phyloP scores from a whole-genome alignment of 2,113 vertebrate species.

The Ivindomyrus marchei region DNA sequence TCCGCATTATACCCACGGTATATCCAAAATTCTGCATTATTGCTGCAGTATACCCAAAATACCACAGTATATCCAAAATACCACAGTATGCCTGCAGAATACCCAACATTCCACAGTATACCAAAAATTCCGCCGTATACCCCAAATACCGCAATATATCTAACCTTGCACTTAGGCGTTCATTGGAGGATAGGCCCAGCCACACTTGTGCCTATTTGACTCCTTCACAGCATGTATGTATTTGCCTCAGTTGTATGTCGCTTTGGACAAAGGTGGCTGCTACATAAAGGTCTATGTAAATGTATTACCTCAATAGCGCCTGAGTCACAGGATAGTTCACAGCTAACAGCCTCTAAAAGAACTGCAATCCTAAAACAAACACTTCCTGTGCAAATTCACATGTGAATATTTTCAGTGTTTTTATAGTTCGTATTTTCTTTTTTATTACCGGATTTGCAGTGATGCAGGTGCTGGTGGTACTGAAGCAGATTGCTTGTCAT shows the following conservation, averaged over 20 bases:
- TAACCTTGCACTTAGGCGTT: not conserved
- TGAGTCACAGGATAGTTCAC: not conserved
- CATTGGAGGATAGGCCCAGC: not conserved
- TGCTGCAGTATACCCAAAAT: too few species aligned
- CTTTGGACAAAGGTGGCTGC: not conserved
- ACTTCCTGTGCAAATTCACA: not conserved
- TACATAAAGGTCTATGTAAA: not conserved
- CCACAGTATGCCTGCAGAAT: too few species aligned
- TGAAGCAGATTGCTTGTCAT: not conserved
- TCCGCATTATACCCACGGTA: not conserved
- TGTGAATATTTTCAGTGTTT: not conserved
- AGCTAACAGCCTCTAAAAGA: not conserved
- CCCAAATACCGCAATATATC: not conserved
- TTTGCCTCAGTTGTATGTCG: not conserved
- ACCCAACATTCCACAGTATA: too few species aligned
- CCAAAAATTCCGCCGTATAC: not conserved
- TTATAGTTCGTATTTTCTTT: not conserved
- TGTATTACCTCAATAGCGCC: not conserved
- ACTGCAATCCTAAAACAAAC: not conserved
- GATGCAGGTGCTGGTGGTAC: not conserved
- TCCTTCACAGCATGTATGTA: not conserved
- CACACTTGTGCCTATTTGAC: not conserved
- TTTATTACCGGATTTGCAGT: not conserved
- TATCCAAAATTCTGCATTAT: too few species aligned
- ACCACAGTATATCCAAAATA: too few species aligned